Base-by-base conservation (phyloP, 1,140 invertebrate genomes). In the Nylanderia fulva region DNA sequence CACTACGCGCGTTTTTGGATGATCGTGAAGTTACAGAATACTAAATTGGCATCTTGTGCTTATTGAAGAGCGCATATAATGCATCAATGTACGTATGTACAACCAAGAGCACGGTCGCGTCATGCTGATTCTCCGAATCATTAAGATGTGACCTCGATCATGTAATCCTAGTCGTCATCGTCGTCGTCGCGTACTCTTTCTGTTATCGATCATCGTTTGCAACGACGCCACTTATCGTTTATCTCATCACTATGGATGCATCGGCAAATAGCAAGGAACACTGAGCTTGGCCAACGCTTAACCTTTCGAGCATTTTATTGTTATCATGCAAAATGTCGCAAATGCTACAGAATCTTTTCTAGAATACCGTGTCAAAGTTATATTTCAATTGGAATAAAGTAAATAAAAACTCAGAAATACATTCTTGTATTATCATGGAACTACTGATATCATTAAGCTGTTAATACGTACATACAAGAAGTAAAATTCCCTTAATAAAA, bases 41-140 rank as follows among this genome's bases (percentile, higher is more conserved):
- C 48, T 39, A 80, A 69, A 80, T 69, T 63, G 48, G n/a, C 45
- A 29, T 36, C 33, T 48, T 48, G 45, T 13, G 11, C 24, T 69
- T 15, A 56, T 45, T 45, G 21, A n/a, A 5, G n/a, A 27, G 52
- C 27, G 52, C 56, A 42, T 1, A 54, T 58, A 15, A 74, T 72
- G 69, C 45, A 84, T 56, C 52, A 52, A 56, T 29, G 60, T 48
- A 82, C 54, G 79, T 71, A 56, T n/a, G n/a, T 29, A 54, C 60
- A 61, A 64, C 36, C 33, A 24, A 66, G 61, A 45, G 21, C 33
- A 29, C 18, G 42, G 77, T 54, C 48, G 64, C 58, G 85, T 84
- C 84, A 72, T 64, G 85, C 64, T 66, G 86, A 88, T 88, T 88
- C 86, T 86, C 39, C 79, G 85, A 88, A 86, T 86, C 86, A 84